Base-by-base conservation (phyloP, 1,140 invertebrate genomes). In the Heliconius hermathena region DNA sequence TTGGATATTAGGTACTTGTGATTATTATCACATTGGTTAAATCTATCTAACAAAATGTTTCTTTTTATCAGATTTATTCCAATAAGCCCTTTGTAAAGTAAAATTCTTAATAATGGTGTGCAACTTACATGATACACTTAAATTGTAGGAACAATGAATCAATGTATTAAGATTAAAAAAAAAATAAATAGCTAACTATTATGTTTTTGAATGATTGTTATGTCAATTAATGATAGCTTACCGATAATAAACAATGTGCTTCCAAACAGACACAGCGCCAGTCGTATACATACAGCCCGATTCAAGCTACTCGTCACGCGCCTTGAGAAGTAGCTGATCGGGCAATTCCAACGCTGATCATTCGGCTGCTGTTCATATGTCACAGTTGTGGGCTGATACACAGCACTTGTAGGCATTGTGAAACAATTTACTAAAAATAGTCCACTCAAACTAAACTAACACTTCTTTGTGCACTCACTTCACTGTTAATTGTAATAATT, bases 371-470 rank as follows among this genome's bases (percentile, higher is more conserved):
- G 95, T 86, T 96, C 96, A 88, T 97, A 97, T 74, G 96, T 96
- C 57, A 97, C 96, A 78, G 96, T 97, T 71, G 96, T 97, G 0
- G 96, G 96, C 89, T 97, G 96, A 92, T 97, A 97, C 36, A 97
- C 96, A 71, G 96, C 96, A 84, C 96, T 96, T 76, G 95, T 95
- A 80, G 96, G 96, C 96, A 96, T 96, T 83, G 83, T 94, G 82
- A 84, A 71, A 66, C 18, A 78, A 46, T 73, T 76, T 73, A 77
- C 66, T 60, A 72, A 77, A 73, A 79, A 83, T 70, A 81, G 71
- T 78, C 54, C 71, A 79, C 79, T 75, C 26, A 70, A 83, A 41
- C 46, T 77, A 76, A 79, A 77, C 74, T 80, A 81, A 78, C 77
- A 82, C 83, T 75, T 80, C 29, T 73, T 36, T 73, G 75, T 76